Percentiles rank a stretch among this genome's conserved stretches.
Evolutionary conservation across 2,888 invertebrate species (phyloP).

Genomic region (Lampropteryx suffumata): DNA sequence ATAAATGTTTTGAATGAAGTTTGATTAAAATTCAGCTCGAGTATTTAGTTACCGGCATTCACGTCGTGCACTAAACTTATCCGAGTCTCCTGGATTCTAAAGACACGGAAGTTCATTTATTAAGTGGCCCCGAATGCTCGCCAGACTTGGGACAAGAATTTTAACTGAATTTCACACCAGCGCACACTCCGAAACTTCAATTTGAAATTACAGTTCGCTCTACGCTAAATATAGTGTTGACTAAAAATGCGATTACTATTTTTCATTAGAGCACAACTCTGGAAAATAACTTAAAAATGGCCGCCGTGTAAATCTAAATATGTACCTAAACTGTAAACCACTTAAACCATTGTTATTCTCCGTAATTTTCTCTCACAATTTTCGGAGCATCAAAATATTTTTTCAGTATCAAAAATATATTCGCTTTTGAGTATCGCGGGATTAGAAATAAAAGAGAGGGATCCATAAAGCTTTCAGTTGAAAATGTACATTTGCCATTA

Average conservation of each 20-base stretch:
- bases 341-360: not conserved
- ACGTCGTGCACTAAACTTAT: constrained; percentile 23
- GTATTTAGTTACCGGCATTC: constrained; percentile 29
- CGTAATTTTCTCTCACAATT: not conserved
- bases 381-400: constrained; percentile 2
- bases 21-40: constrained; percentile 29
- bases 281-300: not conserved
- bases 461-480: constrained; percentile 36
- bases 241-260: constrained; percentile 6
- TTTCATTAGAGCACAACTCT: not conserved
- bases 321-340: not conserved
- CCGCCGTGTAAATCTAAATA: not conserved
- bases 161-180: constrained; percentile 53
- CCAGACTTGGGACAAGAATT: constrained; percentile 47
- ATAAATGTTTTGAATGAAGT: constrained; percentile 27
- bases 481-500: constrained; percentile 44
- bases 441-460: constrained; percentile 32
- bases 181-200: constrained; percentile 36
- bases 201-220: constrained; percentile 33
- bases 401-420: constrained; percentile 11
- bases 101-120: constrained; percentile 55
- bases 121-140: constrained; percentile 50
- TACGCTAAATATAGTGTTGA: constrained; percentile 6
- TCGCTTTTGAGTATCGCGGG: constrained; percentile 12
- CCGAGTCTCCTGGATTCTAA: constrained; percentile 33